A percentile compares a stretch with the other conserved stretches of the same genome.
Conservation (phyloP, 2,113 vertebrate species). For the Paralichthys olivaceus region DNA sequence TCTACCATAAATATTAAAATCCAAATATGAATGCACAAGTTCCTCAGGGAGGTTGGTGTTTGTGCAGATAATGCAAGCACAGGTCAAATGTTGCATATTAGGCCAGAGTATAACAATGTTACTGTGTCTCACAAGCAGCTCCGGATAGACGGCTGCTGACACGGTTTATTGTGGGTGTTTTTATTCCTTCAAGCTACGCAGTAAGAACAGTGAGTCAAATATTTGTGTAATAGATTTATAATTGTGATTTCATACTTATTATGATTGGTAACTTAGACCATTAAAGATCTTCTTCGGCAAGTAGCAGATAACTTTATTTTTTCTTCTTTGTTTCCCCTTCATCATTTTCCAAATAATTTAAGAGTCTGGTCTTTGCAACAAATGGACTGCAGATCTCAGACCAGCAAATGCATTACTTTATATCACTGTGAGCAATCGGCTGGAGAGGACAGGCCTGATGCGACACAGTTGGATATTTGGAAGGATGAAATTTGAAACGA, state of each 20-base stretch:
- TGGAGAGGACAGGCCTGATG: conserved; percentile 56
- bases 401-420: conserved; percentile 51
- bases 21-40: conserved; percentile 4
- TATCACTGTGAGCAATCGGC: conserved; percentile 39
- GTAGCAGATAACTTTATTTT: background rate
- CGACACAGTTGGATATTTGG: conserved; percentile 71
- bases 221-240: background rate
- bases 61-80: conserved; percentile 17
- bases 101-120: conserved; percentile 9
- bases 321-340: background rate
- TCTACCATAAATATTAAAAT: conserved; percentile 10
- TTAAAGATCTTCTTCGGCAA: background rate
- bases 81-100: conserved; percentile 30
- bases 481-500: conserved; percentile 71
- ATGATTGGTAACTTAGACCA: background rate
- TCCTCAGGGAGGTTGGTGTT: conserved; percentile 9
- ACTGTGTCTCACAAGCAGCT: conserved; percentile 13
- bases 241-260: background rate
- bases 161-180: conserved; percentile 23
- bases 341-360: conserved; percentile 1
- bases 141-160: background rate
- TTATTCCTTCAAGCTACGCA: conserved; percentile 11
- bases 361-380: conserved; percentile 2
- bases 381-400: conserved; percentile 28
- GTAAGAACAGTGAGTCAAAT: background rate